These are phyloP conservation scores for Serinus canaria DNA, from an alignment of 2,113 vertebrate genomes.

Conservation along the genomic window DNA sequence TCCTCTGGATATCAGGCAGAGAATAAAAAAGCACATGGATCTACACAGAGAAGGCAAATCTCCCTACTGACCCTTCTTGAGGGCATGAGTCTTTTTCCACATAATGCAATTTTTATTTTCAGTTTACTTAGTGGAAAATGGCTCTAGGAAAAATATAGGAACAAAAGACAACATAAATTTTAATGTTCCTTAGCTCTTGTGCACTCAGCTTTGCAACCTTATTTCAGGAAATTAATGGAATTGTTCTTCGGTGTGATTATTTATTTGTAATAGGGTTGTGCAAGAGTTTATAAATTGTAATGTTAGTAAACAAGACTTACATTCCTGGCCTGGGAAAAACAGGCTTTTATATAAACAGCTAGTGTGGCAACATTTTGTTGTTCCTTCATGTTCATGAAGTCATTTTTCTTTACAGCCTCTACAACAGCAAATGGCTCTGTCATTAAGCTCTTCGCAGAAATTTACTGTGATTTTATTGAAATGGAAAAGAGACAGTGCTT, in stretches of 20 bases:
- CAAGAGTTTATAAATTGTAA: conserved; percentile 8
- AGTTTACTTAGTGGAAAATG: not conserved
- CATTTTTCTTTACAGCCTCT: conserved; percentile 16
- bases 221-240: conserved; percentile 24
- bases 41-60: not conserved
- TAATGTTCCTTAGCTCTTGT: not conserved
- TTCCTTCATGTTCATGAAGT: not conserved
- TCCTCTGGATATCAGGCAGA: not conserved
- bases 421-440: conserved; percentile 38
- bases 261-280: conserved; percentile 14
- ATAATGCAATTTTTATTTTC: not conserved
- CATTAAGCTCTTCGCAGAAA: conserved; percentile 28
- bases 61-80: not conserved
- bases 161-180: not conserved
- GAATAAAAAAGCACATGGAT: not conserved
- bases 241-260: not conserved
- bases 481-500: not conserved
- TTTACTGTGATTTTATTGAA: conserved; percentile 32
- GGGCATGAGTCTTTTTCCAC: not conserved
- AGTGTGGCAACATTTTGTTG: not conserved
- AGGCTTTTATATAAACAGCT: not conserved
- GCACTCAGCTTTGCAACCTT: not conserved
- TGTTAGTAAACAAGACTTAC: conserved; percentile 10
- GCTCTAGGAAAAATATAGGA: not conserved
- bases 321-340: not conserved